Evolutionary conservation across 2,888 invertebrate genomes (phyloP).

Genomic region (Catocala fraxini): DNA sequence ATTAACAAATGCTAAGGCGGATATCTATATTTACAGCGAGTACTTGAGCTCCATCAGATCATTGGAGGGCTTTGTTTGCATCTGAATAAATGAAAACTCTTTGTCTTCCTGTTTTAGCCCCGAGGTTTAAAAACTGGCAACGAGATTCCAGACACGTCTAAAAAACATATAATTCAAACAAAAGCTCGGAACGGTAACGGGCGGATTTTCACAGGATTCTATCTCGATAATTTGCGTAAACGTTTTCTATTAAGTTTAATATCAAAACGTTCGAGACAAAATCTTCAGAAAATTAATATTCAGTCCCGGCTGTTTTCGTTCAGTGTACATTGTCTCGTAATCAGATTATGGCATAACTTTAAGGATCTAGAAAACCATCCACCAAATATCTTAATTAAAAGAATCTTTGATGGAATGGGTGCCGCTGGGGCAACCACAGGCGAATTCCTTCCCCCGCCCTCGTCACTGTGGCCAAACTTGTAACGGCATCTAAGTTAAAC

Average conservation of each 20-base stretch:
- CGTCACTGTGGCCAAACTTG: constrained; percentile 73
- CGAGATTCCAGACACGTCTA: constrained; percentile 36
- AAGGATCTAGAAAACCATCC: constrained; percentile 50
- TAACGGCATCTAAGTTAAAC: constrained; percentile 81
- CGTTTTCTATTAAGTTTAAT: constrained; percentile 30
- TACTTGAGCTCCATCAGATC: not conserved
- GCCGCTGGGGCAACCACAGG: constrained; percentile 47
- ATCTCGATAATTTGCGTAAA: constrained; percentile 30
- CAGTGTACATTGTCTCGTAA: constrained; percentile 56
- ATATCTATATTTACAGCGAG: not conserved
- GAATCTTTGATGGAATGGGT: constrained; percentile 46
- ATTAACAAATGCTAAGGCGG: too few relatives aligned
- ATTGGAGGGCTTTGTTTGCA: constrained; percentile 48
- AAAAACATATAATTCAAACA: constrained; percentile 52
- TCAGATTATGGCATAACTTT: constrained; percentile 58
- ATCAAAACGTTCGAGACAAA: constrained; percentile 33
- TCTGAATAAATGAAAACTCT: constrained; percentile 57
- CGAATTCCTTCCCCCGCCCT: constrained; percentile 39
- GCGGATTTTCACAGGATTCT: constrained; percentile 6
- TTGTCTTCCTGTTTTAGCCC: constrained; percentile 48
- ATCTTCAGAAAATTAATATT: constrained; percentile 53
- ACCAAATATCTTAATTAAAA: constrained; percentile 53
- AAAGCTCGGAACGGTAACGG: constrained; percentile 32
- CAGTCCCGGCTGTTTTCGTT: constrained; percentile 43
- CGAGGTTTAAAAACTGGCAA: constrained; percentile 35